Evolutionary conservation across 2,113 vertebrate species (phyloP).

Genomic region (Nannobrachium achirus): DNA sequence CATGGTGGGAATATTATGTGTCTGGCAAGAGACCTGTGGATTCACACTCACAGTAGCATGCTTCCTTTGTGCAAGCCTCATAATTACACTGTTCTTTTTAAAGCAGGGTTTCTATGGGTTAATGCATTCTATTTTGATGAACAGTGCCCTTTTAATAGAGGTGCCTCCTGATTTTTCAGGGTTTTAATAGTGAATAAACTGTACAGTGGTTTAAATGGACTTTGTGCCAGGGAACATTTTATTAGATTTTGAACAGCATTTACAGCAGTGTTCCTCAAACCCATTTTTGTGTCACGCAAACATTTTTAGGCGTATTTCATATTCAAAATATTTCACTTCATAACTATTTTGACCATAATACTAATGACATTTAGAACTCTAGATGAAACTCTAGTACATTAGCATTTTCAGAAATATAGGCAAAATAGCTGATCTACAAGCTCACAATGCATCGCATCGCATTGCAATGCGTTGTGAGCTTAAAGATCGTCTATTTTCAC

Average conservation of each 20-base stretch:
- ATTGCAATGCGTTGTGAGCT: too few relatives aligned
- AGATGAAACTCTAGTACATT: background rate
- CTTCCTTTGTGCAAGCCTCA: constrained; percentile 18
- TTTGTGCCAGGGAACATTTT: background rate
- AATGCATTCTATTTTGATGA: constrained; percentile 33
- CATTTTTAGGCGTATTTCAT: too few relatives aligned
- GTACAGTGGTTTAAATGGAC: background rate
- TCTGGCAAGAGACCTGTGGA: constrained; percentile 2
- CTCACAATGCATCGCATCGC: too few relatives aligned
- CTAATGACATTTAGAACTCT: too few relatives aligned
- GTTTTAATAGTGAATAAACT: constrained; percentile 33
- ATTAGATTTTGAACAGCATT: constrained; percentile 1
- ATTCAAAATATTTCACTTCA: too few relatives aligned
- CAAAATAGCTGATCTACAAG: too few relatives aligned
- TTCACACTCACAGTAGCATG: background rate
- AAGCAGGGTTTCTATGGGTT: constrained; percentile 13
- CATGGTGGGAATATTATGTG: background rate
- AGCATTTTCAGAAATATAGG: too few relatives aligned
- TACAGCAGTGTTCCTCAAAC: too few relatives aligned
- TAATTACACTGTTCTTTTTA: constrained; percentile 25
- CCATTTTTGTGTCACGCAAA: background rate
- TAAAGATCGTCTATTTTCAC: too few relatives aligned
- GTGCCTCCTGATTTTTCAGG: constrained; percentile 5
- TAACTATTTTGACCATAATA: too few relatives aligned
- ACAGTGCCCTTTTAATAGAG: constrained; percentile 26